phyloP scores from a whole-genome alignment of 2,888 invertebrate species.

The Metalampra italica region DNA sequence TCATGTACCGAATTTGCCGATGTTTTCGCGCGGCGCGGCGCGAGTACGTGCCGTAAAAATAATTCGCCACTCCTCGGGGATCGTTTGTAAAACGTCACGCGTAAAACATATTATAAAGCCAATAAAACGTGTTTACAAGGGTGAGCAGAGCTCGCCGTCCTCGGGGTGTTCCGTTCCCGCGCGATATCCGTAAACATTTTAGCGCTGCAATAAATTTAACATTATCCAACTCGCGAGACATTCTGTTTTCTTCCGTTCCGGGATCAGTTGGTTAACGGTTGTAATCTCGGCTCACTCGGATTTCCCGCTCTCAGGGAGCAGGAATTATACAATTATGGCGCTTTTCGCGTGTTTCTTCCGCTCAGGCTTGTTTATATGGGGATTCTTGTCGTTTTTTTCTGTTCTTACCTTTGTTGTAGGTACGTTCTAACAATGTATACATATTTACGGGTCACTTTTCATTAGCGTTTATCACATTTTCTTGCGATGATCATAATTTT shows the following conservation, averaged over 20 bases:
- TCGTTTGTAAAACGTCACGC: slow-evolving; percentile 79
- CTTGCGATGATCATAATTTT: too few species aligned
- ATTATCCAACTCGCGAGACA: slow-evolving; percentile 74
- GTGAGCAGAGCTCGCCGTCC: slow-evolving; percentile 69
- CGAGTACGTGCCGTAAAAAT: slow-evolving; percentile 75
- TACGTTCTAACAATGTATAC: not conserved
- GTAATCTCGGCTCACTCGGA: slow-evolving; percentile 70
- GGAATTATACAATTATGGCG: slow-evolving; percentile 68
- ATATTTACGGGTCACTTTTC: too few species aligned
- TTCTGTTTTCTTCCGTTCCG: slow-evolving; percentile 72
- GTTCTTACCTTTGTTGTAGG: slow-evolving; percentile 1
- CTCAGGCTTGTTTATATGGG: slow-evolving; percentile 40
- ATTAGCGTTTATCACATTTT: too few species aligned
- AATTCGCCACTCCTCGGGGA: slow-evolving; percentile 74
- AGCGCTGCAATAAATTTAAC: slow-evolving; percentile 77
- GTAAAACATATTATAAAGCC: slow-evolving; percentile 79
- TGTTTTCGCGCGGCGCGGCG: slow-evolving; percentile 55
- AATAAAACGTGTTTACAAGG: slow-evolving; percentile 79
- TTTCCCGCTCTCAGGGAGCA: slow-evolving; percentile 57
- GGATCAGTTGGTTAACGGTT: slow-evolving; percentile 75
- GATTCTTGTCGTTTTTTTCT: slow-evolving; percentile 24
- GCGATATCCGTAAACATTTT: slow-evolving; percentile 77
- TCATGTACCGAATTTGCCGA: slow-evolving; percentile 62
- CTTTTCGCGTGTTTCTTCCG: slow-evolving; percentile 44
- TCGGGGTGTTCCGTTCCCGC: slow-evolving; percentile 50